Percentiles rank a stretch among this genome's conserved stretches.
These are phyloP conservation scores for Wiebesia pumilae DNA, from an alignment of 1,140 invertebrate species.

Conservation along the genomic window DNA sequence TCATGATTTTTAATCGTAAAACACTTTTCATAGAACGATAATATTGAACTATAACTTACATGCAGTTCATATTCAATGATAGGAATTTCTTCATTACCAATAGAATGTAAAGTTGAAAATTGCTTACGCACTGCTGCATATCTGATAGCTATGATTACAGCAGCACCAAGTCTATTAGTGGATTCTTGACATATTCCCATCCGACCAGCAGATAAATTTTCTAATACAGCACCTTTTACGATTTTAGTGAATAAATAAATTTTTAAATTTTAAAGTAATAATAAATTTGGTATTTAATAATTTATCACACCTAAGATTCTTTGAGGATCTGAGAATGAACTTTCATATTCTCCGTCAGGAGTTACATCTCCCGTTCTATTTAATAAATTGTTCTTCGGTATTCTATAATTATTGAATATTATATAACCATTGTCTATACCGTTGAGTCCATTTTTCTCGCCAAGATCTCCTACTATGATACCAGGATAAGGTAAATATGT, in stretches of 20 bases:
- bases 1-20: background rate
- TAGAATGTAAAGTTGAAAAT: slow-evolving; percentile 77
- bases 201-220: slow-evolving; percentile 83
- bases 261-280: background rate
- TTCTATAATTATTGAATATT: slow-evolving; percentile 79
- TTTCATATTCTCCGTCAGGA: slow-evolving; percentile 80
- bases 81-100: slow-evolving; percentile 79
- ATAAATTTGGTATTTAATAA: background rate
- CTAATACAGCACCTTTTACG: slow-evolving; percentile 75
- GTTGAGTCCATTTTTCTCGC: slow-evolving; percentile 88
- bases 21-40: background rate
- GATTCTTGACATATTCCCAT: slow-evolving; percentile 85
- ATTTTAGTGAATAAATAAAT: background rate
- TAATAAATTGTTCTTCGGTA: slow-evolving; percentile 78
- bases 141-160: slow-evolving; percentile 85
- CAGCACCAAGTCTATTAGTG: slow-evolving; percentile 80
- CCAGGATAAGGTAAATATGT: slow-evolving; percentile 83
- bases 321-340: slow-evolving; percentile 85
- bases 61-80: slow-evolving; percentile 91
- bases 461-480: slow-evolving; percentile 87
- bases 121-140: slow-evolving; percentile 88
- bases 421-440: slow-evolving; percentile 89
- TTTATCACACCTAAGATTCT: slow-evolving; percentile 79
- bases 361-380: slow-evolving; percentile 81
- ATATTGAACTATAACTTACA: slow-evolving; percentile 63